Percentiles rank a stretch among this genome's conserved stretches.
Evolutionary conservation across 2,888 invertebrate species (phyloP).

Genomic region (Proisotoma minuta): DNA sequence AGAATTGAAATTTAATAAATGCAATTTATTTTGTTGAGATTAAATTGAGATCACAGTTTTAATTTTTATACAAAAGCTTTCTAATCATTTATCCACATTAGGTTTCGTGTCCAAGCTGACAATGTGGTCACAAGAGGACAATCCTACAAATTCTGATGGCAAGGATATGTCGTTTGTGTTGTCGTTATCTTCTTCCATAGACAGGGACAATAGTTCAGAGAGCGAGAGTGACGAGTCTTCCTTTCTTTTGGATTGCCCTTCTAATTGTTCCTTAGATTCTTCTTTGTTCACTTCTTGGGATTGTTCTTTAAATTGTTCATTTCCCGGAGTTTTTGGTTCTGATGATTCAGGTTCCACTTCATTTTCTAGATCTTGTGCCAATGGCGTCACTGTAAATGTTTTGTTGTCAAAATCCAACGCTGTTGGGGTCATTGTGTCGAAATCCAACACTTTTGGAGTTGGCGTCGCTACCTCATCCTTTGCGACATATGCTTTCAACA

Average conservation of each 20-base stretch:
- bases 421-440: background rate
- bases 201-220: constrained; percentile 29
- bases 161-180: constrained; percentile 33
- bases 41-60: no score
- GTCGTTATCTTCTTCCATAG: constrained; percentile 27
- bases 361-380: background rate
- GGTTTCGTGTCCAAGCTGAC: constrained; percentile 17
- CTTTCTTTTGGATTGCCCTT: background rate
- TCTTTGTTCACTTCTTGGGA: background rate
- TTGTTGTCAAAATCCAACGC: background rate
- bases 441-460: background rate
- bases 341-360: background rate
- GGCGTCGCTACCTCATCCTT: background rate
- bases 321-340: background rate
- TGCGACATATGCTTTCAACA: background rate
- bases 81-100: no score
- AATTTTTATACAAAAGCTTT: no score
- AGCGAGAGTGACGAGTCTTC: constrained; percentile 10
- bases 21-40: no score
- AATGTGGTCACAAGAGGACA: constrained; percentile 36
- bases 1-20: no score
- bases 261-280: background rate
- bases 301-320: background rate
- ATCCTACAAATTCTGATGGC: constrained; percentile 21
- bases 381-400: background rate